A percentile compares a stretch with the other conserved stretches of the same genome.
Evolutionary conservation across 1,140 invertebrate species (phyloP).

Genomic region (Marisa cornuarietis): DNA sequence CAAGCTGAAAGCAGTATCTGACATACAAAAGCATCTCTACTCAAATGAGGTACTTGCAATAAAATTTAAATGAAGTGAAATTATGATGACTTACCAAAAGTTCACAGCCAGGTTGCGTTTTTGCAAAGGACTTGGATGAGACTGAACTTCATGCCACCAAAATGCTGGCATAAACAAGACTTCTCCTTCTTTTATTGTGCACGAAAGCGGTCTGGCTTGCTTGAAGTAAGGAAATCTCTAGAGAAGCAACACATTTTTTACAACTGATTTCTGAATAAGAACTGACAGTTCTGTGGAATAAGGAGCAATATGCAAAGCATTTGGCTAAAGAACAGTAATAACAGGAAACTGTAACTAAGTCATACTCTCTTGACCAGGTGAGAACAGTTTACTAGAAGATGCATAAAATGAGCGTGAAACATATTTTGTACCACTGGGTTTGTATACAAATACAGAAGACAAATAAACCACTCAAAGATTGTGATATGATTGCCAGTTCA

Average conservation of each 20-base stretch:
- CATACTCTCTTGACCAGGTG: no score
- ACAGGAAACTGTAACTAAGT: no score
- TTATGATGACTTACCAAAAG: constrained; percentile 51
- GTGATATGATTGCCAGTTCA: no score
- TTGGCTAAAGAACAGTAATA: no score
- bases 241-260: constrained; percentile 19
- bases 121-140: constrained; percentile 43
- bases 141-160: constrained; percentile 65
- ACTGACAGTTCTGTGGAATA: no score
- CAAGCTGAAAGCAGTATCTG: not conserved
- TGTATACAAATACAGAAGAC: not conserved
- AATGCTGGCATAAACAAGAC: constrained; percentile 60
- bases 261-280: not conserved
- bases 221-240: constrained; percentile 60
- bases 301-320: no score
- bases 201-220: constrained; percentile 51
- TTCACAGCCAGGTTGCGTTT: constrained; percentile 60
- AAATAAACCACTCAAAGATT: no score
- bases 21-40: no score
- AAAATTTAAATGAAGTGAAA: not conserved
- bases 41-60: not conserved
- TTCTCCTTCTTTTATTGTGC: constrained; percentile 59
- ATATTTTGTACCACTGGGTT: not conserved
- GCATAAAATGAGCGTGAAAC: not conserved
- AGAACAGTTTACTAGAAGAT: not conserved